phyloP scores from a whole-genome alignment of 1,140 invertebrate genomes.

The Stegodyphus mimosarum region DNA sequence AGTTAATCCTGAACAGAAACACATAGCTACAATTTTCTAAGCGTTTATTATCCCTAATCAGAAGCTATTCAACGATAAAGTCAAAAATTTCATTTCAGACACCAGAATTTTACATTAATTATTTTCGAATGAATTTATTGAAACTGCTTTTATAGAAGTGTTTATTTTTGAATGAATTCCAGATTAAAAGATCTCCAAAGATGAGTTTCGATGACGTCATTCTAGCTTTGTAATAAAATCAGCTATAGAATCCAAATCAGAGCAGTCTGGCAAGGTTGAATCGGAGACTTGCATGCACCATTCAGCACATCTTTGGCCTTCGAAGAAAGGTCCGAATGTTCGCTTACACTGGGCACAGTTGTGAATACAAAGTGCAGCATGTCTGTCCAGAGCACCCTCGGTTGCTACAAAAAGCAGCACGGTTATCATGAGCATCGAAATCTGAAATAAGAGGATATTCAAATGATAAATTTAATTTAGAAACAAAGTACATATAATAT shows the following conservation, averaged over 20 bases:
- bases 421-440: not conserved
- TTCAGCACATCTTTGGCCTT: constrained; percentile 44
- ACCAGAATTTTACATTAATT: too few species aligned
- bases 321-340: constrained; percentile 47
- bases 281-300: constrained; percentile 42
- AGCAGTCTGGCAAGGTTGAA: constrained; percentile 28
- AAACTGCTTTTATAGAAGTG: not conserved
- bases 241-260: constrained; percentile 43
- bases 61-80: too few species aligned
- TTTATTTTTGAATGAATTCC: not conserved
- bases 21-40: too few species aligned
- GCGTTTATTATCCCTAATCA: too few species aligned
- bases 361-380: constrained; percentile 30
- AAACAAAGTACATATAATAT: too few species aligned
- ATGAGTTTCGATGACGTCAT: not conserved
- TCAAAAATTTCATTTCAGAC: too few species aligned
- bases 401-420: not conserved
- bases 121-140: too few species aligned
- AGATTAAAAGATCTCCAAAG: not conserved
- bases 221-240: constrained; percentile 46
- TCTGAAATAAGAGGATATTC: constrained; percentile 11
- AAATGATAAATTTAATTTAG: not conserved
- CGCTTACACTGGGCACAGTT: constrained; percentile 48
- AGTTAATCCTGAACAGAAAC: too few species aligned
- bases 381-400: not conserved